Base-by-base conservation (phyloP, 1,140 invertebrate species). In the Tyrophagus putrescentiae region DNA sequence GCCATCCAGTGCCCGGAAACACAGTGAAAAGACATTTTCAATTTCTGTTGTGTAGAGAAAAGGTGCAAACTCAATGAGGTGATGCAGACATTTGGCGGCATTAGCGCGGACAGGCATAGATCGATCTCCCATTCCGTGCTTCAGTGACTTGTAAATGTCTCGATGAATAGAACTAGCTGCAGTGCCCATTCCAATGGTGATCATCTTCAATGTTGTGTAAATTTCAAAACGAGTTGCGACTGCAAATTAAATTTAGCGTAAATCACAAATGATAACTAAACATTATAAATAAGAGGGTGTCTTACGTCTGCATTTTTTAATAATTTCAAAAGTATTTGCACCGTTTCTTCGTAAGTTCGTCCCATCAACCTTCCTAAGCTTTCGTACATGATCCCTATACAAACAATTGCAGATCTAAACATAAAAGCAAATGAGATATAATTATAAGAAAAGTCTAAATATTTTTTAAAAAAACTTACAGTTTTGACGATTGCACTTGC, bases 341-440 rank as follows among this genome's bases (percentile, higher is more conserved):
- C 88, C 3, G 94, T 97, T 70, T 98, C 94, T 71, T 98, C 94
- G 70, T 96, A 98, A 0, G 91, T 95, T 63, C 93, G 77, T 0
- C 94, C 95, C 83, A 96, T 97, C 91, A 98, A 96, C 64, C 95
- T 75, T 1, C 95, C 94, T 31, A 98, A 75, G 71, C 89, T 93
- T 72, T 97, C 89, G 73, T 98, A 98, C 88, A 99, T 95, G 58
- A 83, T 85, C 23, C 92, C 94, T 44, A 98, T 79, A 69, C 90
- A 94, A 60, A 87, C 86, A 64, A 98, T 87, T n/a, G 94, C 92
- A 70, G 91, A 89, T 62, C 93, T 97, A 71, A 27, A 63, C 76
- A 73, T 69, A 34, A 62, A 28, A 53, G 59, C 41, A 50, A 67
- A 29, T 36, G 57, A 68, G 21, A 48, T 23, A 4, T 33, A 34